Evolutionary conservation across 2,113 vertebrate genomes (phyloP), one percentile per base, ranked within the genome.

Genomic region (Formicarius rufipectus): DNA sequence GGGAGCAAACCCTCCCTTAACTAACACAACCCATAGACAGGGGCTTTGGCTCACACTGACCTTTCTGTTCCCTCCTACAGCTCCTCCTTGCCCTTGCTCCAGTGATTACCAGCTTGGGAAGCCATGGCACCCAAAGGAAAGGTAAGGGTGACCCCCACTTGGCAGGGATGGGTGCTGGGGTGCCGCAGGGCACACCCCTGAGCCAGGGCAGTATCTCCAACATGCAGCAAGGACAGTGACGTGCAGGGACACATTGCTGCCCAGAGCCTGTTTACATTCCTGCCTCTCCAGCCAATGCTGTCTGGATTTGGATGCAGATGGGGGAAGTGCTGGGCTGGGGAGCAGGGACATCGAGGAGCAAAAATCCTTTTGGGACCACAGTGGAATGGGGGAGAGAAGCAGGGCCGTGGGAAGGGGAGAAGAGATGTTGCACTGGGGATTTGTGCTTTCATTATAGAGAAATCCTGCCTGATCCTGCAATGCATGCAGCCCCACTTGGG

Each of bases 71-170:
- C 37, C 33, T 87, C 44, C 60, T 4, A 6, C 95, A 97, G 97
- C 82, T 93, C 55, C 71, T 92, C 12, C 52, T 68, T 39, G 45
- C 27, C 49, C n/a, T 86, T 0, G 0, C 27, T 67, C 45, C 6
- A 4, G 82, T 64, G 63, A 93, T 64, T 78, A 74, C 76, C 68
- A 73, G 42, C 92, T 58, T 4, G 31, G 71, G 78, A 92, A 93
- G 47, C 81, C 93, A 97, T 97, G 97, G 96, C 97, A 55, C 96
- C 94, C 73, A 83, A 94, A 39, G 96, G 96, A 89, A 97, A 97
- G 97, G 97, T 97, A 97, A 91, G 64, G 35, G 22, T 59, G 87
- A 62, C n/a, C 17, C n/a, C 12, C 42, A 17, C 4, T 3, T 0
- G 0, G 24, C 3, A 3, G 35, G 90, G 53, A 28, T 33, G 49